Conservation (phyloP, 2,797 vertebrate species). For the Eupleurogrammus muticus region DNA sequence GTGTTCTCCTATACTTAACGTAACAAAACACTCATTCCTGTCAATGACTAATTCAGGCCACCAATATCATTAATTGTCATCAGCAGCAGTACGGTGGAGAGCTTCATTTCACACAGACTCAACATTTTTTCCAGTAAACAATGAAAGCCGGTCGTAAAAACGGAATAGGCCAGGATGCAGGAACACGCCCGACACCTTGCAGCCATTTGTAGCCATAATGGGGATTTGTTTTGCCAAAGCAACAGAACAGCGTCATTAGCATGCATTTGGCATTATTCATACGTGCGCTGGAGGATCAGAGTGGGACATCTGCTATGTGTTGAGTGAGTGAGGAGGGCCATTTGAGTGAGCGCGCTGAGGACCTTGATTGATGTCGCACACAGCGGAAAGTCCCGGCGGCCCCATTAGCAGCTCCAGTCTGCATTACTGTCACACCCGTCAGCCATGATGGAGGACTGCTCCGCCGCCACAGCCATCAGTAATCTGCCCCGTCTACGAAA, state of each 20-base stretch:
- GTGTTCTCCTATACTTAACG: background rate
- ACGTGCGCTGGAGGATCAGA: conserved; percentile 62
- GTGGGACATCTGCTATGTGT: conserved; percentile 79
- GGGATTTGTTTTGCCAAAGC: conserved; percentile 60
- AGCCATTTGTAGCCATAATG: conserved; percentile 51
- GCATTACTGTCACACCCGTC: conserved; percentile 78
- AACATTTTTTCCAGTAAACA: conserved; percentile 11
- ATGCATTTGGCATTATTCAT: conserved; percentile 73
- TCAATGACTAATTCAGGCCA: background rate
- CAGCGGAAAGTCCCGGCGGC: conserved; percentile 75
- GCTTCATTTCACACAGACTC: conserved; percentile 1
- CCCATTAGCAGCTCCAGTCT: conserved; percentile 83
- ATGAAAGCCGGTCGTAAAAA: background rate
- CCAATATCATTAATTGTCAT: background rate
- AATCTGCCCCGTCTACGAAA: conserved; percentile 62
- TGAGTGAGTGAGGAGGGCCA: conserved; percentile 76
- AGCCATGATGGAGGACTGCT: conserved; percentile 66
- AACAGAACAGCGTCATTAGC: conserved; percentile 75
- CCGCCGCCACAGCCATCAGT: conserved; percentile 52
- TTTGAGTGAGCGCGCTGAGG: conserved; percentile 71
- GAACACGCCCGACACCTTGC: conserved; percentile 29
- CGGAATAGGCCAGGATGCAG: conserved; percentile 8
- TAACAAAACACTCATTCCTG: conserved; percentile 9
- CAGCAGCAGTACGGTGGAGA: background rate
- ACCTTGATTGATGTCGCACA: conserved; percentile 80